phyloP scores from a whole-genome alignment of 2,888 invertebrate genomes.

The Allolobophora icterica region DNA sequence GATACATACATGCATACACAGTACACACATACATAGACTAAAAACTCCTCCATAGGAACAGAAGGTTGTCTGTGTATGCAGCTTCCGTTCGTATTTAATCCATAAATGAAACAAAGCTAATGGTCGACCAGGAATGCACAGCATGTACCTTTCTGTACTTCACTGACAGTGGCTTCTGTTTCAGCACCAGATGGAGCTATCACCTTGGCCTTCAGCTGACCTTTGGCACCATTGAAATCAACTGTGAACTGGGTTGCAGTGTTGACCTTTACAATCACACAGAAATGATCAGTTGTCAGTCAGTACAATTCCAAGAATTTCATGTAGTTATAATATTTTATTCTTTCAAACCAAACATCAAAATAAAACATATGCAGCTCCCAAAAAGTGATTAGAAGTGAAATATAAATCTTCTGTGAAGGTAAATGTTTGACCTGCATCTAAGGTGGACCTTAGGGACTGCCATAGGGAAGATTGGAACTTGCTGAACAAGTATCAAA shows the following conservation, averaged over 20 bases:
- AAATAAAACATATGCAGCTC: neutral
- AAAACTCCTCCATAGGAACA: neutral
- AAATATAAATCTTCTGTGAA: neutral
- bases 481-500: too few relatives aligned
- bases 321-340: neutral
- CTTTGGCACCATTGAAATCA: constrained; percentile 85
- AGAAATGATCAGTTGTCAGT: neutral
- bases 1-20: too few relatives aligned
- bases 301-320: neutral
- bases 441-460: too few relatives aligned
- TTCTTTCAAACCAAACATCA: neutral
- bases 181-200: constrained; percentile 89
- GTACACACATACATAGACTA: too few relatives aligned
- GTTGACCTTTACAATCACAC: constrained; percentile 68
- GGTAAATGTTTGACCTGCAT: too few relatives aligned
- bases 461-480: too few relatives aligned
- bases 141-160: constrained; percentile 85
- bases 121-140: neutral
- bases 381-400: neutral
- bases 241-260: constrained; percentile 95
- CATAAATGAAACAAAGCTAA: neutral
- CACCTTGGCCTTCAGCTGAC: constrained; percentile 65
- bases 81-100: neutral
- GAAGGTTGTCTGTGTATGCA: neutral
- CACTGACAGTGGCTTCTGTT: constrained; percentile 95